A percentile compares a stretch with the other conserved stretches of the same genome.
These are phyloP conservation scores for Napeogenes sylphis DNA, from an alignment of 2,888 invertebrate species.

Conservation along the genomic window DNA sequence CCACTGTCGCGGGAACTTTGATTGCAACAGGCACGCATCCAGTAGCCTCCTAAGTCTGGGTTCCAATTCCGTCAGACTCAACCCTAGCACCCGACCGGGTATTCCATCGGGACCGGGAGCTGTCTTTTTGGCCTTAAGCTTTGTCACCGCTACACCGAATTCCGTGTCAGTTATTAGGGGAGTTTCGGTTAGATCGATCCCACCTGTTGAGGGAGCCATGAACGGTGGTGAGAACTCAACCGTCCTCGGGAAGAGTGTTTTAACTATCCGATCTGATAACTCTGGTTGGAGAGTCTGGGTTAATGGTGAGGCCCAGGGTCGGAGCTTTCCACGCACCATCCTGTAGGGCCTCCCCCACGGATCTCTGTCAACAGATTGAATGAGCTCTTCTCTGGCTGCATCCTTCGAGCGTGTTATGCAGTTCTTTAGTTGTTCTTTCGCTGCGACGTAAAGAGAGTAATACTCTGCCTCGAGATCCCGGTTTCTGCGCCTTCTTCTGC, in stretches of 20 bases:
- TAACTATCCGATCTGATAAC: slow-evolving; percentile 5
- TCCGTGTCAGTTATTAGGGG: background rate
- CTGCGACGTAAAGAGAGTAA: slow-evolving; percentile 9
- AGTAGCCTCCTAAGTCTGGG: slow-evolving; percentile 17
- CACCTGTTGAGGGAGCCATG: no score
- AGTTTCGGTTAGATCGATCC: no score
- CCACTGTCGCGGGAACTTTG: slow-evolving; percentile 17
- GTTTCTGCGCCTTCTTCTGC: slow-evolving; percentile 6
- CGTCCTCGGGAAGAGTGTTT: no score
- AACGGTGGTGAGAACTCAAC: no score
- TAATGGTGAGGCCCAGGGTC: slow-evolving; percentile 12
- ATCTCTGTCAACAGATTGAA: slow-evolving; percentile 11
- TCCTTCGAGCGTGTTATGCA: slow-evolving; percentile 15
- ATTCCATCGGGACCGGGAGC: slow-evolving; percentile 24
- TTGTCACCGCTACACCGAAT: background rate
- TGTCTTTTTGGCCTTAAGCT: slow-evolving; percentile 15
- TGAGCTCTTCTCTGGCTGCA: slow-evolving; percentile 5
- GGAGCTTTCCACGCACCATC: slow-evolving; percentile 8
- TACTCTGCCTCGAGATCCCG: slow-evolving; percentile 1
- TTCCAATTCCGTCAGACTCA: slow-evolving; percentile 7
- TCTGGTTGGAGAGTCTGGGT: slow-evolving; percentile 10
- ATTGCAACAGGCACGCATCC: slow-evolving; percentile 10
- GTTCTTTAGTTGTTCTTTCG: slow-evolving; percentile 6
- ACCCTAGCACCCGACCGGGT: slow-evolving; percentile 16
- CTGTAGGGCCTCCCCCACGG: slow-evolving; percentile 19